Conservation (phyloP, 2,888 invertebrate species). For the Vannuccia rotundouncinata region DNA sequence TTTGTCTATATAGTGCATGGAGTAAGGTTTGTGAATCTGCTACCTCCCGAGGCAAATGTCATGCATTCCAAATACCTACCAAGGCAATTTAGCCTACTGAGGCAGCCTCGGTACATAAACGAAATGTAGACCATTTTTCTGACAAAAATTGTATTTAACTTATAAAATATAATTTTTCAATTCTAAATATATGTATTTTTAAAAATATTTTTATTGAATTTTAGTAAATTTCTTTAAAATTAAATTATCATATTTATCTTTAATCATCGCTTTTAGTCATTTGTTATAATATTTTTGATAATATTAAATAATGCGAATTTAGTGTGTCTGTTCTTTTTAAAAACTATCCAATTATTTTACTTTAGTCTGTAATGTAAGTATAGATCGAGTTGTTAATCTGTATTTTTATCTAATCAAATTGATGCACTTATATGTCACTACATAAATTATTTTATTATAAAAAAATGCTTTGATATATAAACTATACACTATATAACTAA, state of each 20-base stretch:
- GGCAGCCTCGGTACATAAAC: not conserved
- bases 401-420: too few species aligned
- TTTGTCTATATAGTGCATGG: not conserved
- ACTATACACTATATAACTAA: too few species aligned
- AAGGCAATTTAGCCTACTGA: not conserved
- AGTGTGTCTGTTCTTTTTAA: not conserved
- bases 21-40: not conserved
- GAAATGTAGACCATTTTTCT: not conserved
- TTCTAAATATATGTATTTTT: not conserved
- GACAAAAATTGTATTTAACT: not conserved
- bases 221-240: not conserved
- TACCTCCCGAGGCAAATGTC: not conserved
- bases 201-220: not conserved
- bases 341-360: too few species aligned
- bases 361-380: too few species aligned
- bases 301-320: not conserved
- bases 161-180: not conserved
- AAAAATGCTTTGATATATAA: too few species aligned
- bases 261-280: not conserved
- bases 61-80: not conserved
- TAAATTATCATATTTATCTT: not conserved
- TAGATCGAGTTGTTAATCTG: too few species aligned
- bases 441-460: too few species aligned
- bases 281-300: not conserved
- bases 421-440: too few species aligned